Base-by-base conservation (phyloP, 2,888 invertebrate species). In the Hypercompe scribonia region DNA sequence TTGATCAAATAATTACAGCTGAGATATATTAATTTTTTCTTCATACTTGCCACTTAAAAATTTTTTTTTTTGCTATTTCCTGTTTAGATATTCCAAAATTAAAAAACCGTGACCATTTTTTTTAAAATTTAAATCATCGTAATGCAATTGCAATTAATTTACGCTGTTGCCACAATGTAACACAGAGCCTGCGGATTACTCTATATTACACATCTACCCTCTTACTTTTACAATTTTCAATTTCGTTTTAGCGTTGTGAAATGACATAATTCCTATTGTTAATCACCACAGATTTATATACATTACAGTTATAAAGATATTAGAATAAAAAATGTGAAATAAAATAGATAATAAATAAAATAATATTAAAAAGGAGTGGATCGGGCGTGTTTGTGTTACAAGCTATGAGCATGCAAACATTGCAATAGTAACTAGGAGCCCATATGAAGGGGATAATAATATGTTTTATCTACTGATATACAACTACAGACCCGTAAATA, bases 261-360 rank as follows among this genome's bases (percentile, higher is more conserved):
- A 74, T 78, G 70, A 75, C 70, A 81, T 77, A 34, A 66, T 77
- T 74, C 58, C 68, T 54, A 11, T 54, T 76, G 75, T 78, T 77
- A 75, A 81, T 78, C 73, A 77, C 77, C 73, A 79, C 77, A 81
- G 79, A 70, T 82, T 85, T 88, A 81, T 87, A 89, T 85, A 88
- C 79, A 76, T 86, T 39, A 82, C 83, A 76, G 77, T 87, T 83
- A 85, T 80, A 24, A 71, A 75, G n/a, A 87, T 76, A 83, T 85
- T 79, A 82, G 77, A 88, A 86, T 85, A 86, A 88, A 85, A 84
- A 88, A 81, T 86, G 86, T 83, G 81, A 87, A 84, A 86, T 83
- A 80, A 82, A 84, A 85, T 82, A 85, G 79, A 84, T 86, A 69
- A 68, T 39, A 80, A 81, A 89, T 84, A 80, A 85, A 86, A 82